Base-by-base conservation (phyloP, 2,113 vertebrate genomes). In the Chaetodon trifascialis region DNA sequence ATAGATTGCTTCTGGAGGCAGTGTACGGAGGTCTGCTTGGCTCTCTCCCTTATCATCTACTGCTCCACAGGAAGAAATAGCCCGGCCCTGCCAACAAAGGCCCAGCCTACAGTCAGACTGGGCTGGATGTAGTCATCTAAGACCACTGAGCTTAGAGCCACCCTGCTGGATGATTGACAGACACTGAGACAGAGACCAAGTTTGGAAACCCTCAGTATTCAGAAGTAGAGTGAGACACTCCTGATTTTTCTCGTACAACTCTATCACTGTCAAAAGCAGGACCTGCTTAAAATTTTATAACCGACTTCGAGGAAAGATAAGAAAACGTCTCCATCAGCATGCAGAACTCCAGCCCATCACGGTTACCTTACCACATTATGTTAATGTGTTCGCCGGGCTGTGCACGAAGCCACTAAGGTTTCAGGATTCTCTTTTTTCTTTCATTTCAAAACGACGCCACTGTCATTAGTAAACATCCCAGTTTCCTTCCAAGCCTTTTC, bases 391-490 rank as follows among this genome's bases (percentile, higher is more conserved):
- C 76, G 78, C 58, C 74, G 36, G 65, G 69, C 74, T 79, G 76
- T 62, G 73, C 6, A 64, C 52, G 52, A 79, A 79, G 69, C 1
- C 84, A 85, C 52, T 25, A 44, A 62, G 79, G 85, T 85, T 82
- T 76, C 10, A 25, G 11, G 2, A 73, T 46, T 55, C 30, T n/a
- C 65, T 58, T 52, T 82, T 17, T 40, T 40, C 8, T 40, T 40
- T 21, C 42, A 47, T 68, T 55, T 82, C 38, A 63, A 76, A 87
- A 80, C 0, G 34, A 52, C 36, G 38, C 75, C 66, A 58, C 80
- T 91, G 88, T 88, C 80, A 91, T 91, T 85, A 88, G 86, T 79
- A 91, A 90, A 89, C 86, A 86, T 80, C 21, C 47, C 83, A 52
- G 66, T 77, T 84, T 79, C 46, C 72, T 73, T 86, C 58, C 80